Conservation (phyloP, 1,140 invertebrate species). For the Odontomachus brunneus region DNA sequence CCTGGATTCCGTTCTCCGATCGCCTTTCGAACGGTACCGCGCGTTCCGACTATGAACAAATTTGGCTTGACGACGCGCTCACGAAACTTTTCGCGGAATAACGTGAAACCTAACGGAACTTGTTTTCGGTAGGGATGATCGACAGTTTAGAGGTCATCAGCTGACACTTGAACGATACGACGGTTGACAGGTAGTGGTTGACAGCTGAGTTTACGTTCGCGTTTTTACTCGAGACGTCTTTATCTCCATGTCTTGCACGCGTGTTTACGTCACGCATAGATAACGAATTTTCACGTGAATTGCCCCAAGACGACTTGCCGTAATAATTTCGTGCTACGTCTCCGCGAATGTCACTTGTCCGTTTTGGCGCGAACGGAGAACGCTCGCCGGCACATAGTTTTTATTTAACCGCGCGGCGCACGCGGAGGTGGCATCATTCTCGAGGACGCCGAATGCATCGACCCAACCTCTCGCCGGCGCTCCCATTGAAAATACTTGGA, state of each 20-base stretch:
- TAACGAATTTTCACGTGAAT: not conserved
- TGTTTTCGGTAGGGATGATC: not conserved
- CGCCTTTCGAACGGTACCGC: constrained; percentile 9
- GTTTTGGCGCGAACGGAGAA: constrained; percentile 26
- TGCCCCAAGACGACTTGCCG: not conserved
- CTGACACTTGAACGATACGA: not conserved
- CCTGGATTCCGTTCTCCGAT: constrained; percentile 26
- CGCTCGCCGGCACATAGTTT: not conserved
- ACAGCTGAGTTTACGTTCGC: not conserved
- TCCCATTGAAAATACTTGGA: constrained; percentile 43
- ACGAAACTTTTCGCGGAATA: too few species aligned
- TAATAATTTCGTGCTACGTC: constrained; percentile 16
- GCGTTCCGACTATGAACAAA: not conserved
- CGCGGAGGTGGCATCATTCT: not conserved
- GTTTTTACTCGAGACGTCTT: not conserved
- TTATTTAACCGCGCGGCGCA: constrained; percentile 10
- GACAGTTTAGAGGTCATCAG: not conserved
- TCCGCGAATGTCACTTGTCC: constrained; percentile 6
- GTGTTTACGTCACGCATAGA: not conserved
- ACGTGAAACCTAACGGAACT: constrained; percentile 12
- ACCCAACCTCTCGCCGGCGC: constrained; percentile 42
- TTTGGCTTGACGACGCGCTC: constrained; percentile 5
- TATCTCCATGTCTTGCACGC: not conserved
- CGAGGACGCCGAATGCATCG: constrained; percentile 29
- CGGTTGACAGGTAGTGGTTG: not conserved